Evolutionary conservation across 2,113 vertebrate species (phyloP).

Genomic region (Glaucomys volans): DNA sequence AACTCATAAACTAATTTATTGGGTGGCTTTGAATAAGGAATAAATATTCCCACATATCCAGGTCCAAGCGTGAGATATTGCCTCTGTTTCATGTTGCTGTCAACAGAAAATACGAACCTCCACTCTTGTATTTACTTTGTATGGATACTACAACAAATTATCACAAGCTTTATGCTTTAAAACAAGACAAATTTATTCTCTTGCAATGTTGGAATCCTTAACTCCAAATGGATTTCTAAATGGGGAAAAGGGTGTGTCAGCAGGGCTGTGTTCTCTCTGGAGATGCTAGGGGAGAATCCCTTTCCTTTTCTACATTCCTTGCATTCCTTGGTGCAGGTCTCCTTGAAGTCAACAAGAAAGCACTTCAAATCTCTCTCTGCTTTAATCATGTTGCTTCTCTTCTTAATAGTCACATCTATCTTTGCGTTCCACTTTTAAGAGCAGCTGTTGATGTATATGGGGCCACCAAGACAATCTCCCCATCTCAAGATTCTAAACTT

Average conservation of each 20-base stretch:
- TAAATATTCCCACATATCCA: not conserved
- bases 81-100: not conserved
- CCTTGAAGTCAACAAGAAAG: not conserved
- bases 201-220: not conserved
- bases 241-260: not conserved
- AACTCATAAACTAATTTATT: not conserved
- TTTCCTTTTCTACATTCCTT: not conserved
- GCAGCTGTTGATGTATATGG: not conserved
- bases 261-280: not conserved
- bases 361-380: not conserved
- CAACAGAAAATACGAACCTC: not conserved
- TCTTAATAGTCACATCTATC: not conserved
- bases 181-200: not conserved
- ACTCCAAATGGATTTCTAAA: not conserved
- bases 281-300: not conserved
- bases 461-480: not conserved
- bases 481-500: not conserved
- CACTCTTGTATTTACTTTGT: not conserved
- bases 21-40: not conserved
- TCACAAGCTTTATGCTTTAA: not conserved
- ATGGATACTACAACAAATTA: not conserved
- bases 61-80: accelerated
- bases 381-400: not conserved
- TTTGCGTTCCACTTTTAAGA: not conserved
- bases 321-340: not conserved